These are phyloP conservation scores for Dichetophora obliterata DNA, from an alignment of 2,888 invertebrate species.

Conservation along the genomic window DNA sequence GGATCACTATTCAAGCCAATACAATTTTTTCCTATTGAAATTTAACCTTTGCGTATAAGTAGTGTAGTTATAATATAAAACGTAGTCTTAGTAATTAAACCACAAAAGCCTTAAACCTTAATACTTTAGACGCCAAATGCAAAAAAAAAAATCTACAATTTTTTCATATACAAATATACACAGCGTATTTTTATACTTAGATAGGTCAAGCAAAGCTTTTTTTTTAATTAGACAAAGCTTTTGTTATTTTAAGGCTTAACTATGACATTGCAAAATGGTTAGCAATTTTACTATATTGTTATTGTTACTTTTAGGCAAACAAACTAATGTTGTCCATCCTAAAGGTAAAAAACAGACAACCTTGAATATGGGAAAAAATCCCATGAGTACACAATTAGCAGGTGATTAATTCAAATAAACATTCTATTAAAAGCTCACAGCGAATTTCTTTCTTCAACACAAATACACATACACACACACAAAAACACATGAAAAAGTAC, in stretches of 20 bases:
- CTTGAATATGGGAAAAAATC: conserved; percentile 64
- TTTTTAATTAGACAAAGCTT: background rate
- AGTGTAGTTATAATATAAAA: too few relatives aligned
- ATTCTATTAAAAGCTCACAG: background rate
- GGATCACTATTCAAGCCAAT: too few relatives aligned
- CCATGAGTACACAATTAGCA: conserved; percentile 63
- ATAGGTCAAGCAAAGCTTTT: conserved; percentile 12
- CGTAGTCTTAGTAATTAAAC: too few relatives aligned
- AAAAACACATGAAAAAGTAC: background rate
- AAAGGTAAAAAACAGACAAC: conserved; percentile 66
- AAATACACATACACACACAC: too few relatives aligned
- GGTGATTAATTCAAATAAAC: conserved; percentile 57
- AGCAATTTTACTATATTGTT: conserved; percentile 22
- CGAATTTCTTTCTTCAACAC: background rate
- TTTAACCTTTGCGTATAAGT: too few relatives aligned
- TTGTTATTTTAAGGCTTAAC: background rate
- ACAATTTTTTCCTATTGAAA: too few relatives aligned
- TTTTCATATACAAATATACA: background rate
- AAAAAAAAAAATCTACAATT: background rate
- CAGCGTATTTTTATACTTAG: background rate
- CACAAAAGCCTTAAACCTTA: background rate
- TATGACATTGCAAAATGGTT: too few relatives aligned
- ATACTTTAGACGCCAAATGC: background rate
- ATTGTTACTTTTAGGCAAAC: conserved; percentile 63
- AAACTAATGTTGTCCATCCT: conserved; percentile 66